A percentile compares a stretch with the other conserved stretches of the same genome.
These are phyloP conservation scores for Prunella strophiata DNA, from an alignment of 2,797 vertebrate genomes.

Conservation along the genomic window DNA sequence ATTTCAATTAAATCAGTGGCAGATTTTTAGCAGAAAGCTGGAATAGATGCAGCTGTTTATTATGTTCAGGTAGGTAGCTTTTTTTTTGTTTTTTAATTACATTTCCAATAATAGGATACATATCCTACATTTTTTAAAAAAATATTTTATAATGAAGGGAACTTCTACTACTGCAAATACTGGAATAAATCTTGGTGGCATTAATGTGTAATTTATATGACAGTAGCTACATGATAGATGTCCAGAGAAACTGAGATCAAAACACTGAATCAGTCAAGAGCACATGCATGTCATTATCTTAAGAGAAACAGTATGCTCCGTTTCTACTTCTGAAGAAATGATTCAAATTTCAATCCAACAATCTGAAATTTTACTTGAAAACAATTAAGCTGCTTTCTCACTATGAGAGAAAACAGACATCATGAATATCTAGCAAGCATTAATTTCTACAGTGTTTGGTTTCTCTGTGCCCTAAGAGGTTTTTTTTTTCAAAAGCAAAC, in stretches of 20 bases:
- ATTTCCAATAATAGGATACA: background rate
- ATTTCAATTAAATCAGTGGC: background rate
- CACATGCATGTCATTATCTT: constrained; percentile 50
- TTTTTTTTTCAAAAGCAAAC: background rate
- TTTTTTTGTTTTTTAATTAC: background rate
- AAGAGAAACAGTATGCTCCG: constrained; percentile 31
- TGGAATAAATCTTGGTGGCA: constrained; percentile 24
- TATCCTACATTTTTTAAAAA: background rate
- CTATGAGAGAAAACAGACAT: background rate
- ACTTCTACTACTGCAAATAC: background rate
- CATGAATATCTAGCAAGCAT: background rate
- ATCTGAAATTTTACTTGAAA: constrained; percentile 18
- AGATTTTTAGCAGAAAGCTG: background rate
- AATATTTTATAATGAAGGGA: background rate
- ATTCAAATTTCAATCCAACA: constrained; percentile 22
- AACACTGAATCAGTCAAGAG: constrained; percentile 55
- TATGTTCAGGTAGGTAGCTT: background rate
- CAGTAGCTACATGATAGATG: constrained; percentile 53
- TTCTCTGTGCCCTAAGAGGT: background rate
- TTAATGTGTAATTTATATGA: constrained; percentile 50
- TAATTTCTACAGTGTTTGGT: background rate
- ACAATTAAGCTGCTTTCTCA: constrained; percentile 22
- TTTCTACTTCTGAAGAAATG: constrained; percentile 29
- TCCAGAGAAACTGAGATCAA: constrained; percentile 62
- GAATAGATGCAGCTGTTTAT: background rate